Conservation (phyloP, 2,113 vertebrate genomes). For the Neodon shergylaensis region DNA sequence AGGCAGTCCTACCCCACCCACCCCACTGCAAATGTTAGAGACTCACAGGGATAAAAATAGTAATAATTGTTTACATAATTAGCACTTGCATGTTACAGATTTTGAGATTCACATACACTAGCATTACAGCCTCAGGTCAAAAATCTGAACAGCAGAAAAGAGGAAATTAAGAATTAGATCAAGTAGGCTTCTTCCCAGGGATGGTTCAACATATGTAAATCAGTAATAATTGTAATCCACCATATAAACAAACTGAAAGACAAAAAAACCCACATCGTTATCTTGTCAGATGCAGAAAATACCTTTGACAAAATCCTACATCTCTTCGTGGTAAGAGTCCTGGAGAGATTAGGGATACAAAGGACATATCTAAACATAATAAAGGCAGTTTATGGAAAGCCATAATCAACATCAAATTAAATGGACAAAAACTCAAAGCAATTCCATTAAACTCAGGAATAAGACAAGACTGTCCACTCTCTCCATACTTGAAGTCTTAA, state of each 20-base stretch:
- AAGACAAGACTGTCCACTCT: neutral
- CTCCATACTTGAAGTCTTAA: neutral
- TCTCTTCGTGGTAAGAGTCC: neutral
- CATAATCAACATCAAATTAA: neutral
- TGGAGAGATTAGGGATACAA: neutral
- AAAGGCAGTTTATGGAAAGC: neutral
- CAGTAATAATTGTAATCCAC: neutral
- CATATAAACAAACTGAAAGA: neutral
- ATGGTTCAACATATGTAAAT: neutral
- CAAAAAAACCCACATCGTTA: neutral
- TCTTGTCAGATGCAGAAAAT: neutral
- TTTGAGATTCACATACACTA: neutral
- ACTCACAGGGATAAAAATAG: neutral
- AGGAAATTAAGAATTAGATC: conserved; percentile 19
- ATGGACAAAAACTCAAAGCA: neutral
- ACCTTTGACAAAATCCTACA: neutral
- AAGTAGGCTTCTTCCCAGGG: neutral
- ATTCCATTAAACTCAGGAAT: neutral
- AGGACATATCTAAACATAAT: neutral
- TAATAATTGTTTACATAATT: neutral
- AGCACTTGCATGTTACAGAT: neutral
- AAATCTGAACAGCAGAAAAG: neutral
- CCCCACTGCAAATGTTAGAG: conserved; percentile 8
- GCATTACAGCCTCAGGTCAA: conserved; percentile 1
- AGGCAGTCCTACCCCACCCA: neutral